Base-by-base conservation (phyloP, 2,113 vertebrate genomes). In the Oncorhynchus nerka region DNA sequence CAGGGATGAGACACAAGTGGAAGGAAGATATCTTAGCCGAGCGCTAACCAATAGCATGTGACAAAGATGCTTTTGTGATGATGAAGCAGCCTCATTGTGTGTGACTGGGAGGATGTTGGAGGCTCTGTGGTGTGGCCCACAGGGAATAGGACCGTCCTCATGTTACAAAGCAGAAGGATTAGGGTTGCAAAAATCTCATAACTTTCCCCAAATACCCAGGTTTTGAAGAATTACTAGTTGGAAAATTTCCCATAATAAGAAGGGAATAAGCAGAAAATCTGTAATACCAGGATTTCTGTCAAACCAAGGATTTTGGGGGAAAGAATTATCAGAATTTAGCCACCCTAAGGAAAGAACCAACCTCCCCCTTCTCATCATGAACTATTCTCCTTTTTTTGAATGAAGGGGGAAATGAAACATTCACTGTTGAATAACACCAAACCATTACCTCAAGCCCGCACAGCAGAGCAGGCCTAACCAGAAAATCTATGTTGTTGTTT, bases 41-140 rank as follows among this genome's bases (percentile, higher is more conserved):
- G 59, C 59, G 59, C 59, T 62, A 62, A 22, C 59, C 59, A n/a
- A 9, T 62, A 62, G 19, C 59, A 62, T 62, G n/a, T 62, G 59
- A 62, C 59, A 62, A 62, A 62, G 59, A 62, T 62, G 59, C 59
- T 62, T 62, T 62, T 62, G 59, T 62, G 59, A 62, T 22, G 16
- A 22, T 62, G n/a, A 62, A 62, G 59, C n/a, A 62, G 20, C 19
- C 19, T 62, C 59, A 62, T 62, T 62, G 59, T 62, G 59, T 62
- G 59, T 22, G 13, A 22, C n/a, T n/a, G 20, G 19, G 59, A 62
- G 59, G 59, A 62, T 62, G 59, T 62, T n/a, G 9, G 59, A 20
- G n/a, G 6, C 19, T 22, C n/a, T 62, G 59, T 62, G 59, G 20
- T 62, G 19, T 62, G n/a, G 59, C 59, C 59, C n/a, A 62, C 59